Evolutionary conservation across 2,113 vertebrate species (phyloP), one percentile per base, ranked within the genome.

Genomic region (Rynchops niger): DNA sequence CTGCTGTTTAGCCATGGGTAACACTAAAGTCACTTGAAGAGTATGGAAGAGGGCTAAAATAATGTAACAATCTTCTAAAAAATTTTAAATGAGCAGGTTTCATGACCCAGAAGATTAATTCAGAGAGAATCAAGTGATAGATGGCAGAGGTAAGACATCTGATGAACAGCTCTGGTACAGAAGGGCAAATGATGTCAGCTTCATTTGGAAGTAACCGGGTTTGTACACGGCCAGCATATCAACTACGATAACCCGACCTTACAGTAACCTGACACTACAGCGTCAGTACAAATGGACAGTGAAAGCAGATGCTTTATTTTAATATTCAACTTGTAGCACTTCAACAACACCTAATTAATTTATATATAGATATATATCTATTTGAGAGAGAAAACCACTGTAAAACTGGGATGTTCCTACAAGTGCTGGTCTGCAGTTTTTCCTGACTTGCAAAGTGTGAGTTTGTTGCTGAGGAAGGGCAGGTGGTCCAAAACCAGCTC

Each of bases 121-220:
- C 53, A 20, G 77, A 73, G 53, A 76, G 81, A 95, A 93, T 85
- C 65, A 72, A 95, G 91, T 73, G 83, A 61, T 82, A 69, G 22
- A 3, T 73, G 83, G 90, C 90, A 97, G 89, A 96, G 83, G 92
- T 83, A 95, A 95, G 90, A 82, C 43, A 38, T 76, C 70, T 96
- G 86, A 94, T 91, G 93, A 95, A 85, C 62, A 59, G 81, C 86
- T 91, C 78, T 53, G 61, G 91, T 65, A 85, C 83, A 72, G 81
- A 45, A 96, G 95, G 95, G 86, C 88, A 89, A 73, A 73, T 82
- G 86, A 95, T 95, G 88, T 94, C 93, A 95, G 89, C 81, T 89
- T 95, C 86, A 87, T 97, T 87, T 95, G 86, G 56, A 95, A 91
- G 86, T 94, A 95, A 94, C 95, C 91, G 83, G 72, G 84, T 92